Evolutionary conservation across 2,797 vertebrate genomes (phyloP), one percentile per base, ranked within the genome.

Genomic region (Todus mexicanus): DNA sequence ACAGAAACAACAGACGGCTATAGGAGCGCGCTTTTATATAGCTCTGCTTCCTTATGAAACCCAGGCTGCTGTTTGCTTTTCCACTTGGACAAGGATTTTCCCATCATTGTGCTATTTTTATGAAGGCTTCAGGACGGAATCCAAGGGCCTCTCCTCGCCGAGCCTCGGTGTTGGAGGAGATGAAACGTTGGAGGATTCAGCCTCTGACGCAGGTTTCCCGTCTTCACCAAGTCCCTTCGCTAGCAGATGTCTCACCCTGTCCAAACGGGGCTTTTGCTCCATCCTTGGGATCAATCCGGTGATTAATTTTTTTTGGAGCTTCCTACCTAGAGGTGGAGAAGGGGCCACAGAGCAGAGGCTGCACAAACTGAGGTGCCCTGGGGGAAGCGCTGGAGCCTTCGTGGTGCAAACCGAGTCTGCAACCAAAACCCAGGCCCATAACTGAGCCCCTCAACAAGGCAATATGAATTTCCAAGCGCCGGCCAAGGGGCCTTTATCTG

Each of bases 41-140:
- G 83, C 89, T 84, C 92, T 48, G 60, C 87, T 90, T 92, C 93
- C 92, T 35, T 15, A 4, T 50, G 48, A 80, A 91, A 91, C 38
- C 80, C 70, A 60, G 86, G 15, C 78, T 50, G 80, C 22, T 87
- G 90, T 93, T 96, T 95, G 78, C 84, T 94, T 96, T 94, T 91
- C 96, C 95, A 85, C 63, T 86, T 18, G 73, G 51, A 61, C 45
- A 21, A 42, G 74, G 81, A 87, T 89, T 92, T 95, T 90, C 88
- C 93, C 95, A 78, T 81, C 40, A 72, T 70, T 71, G 86, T 72
- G 92, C 76, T 95, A 79, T 89, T 95, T 96, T 86, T 82, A 22
- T 35, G 87, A 19, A 45, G 63, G 59, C 80, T 88, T 86, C 86
- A 66, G 61, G 82, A 21, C 53, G 66, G 83, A 54, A 90, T 10